Conservation (phyloP, 2,113 vertebrate genomes). For the Lagopus muta region DNA sequence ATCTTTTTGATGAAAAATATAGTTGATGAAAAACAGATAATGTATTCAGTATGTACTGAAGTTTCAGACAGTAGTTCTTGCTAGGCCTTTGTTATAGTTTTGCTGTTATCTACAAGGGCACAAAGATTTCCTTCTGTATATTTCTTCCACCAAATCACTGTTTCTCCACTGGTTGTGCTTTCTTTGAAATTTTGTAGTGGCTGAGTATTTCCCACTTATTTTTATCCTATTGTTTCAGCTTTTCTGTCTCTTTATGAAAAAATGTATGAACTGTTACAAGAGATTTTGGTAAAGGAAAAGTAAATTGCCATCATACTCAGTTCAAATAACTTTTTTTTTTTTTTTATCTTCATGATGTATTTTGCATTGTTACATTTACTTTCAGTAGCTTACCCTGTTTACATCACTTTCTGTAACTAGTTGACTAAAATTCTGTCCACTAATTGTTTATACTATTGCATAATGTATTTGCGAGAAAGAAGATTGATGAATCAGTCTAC, state of each 20-base stretch:
- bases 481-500: not conserved
- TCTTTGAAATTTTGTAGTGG: not conserved
- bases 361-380: not conserved
- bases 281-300: not conserved
- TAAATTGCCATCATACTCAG: not conserved
- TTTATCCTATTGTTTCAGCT: not conserved
- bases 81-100: not conserved
- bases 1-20: not conserved
- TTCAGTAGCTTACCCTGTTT: conserved; percentile 1
- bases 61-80: not conserved
- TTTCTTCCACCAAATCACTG: not conserved
- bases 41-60: not conserved
- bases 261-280: not conserved
- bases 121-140: not conserved
- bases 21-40: not conserved
- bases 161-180: not conserved
- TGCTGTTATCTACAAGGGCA: not conserved
- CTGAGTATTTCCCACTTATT: not conserved
- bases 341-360: not conserved
- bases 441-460: not conserved
- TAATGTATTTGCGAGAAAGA: not conserved
- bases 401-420: not conserved
- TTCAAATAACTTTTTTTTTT: not conserved
- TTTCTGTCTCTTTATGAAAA: not conserved
- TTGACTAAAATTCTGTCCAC: not conserved